Evolutionary conservation across 1,140 invertebrate genomes (phyloP).

Genomic region (Microvelia longipes): DNA sequence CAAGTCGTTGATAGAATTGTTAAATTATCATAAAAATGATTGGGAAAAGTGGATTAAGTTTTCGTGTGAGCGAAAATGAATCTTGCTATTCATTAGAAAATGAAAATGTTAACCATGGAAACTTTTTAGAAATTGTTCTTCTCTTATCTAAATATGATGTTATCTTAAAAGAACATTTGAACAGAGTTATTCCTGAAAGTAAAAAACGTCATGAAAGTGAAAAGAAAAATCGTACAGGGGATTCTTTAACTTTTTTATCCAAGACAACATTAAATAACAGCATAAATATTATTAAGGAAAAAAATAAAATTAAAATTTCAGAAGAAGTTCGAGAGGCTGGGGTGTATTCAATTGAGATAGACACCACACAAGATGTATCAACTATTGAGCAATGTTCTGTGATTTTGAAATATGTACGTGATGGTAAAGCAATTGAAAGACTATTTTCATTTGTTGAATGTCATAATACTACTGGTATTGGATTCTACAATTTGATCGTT

Average conservation of each 20-base stretch:
- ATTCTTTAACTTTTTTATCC: too few relatives aligned
- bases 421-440: not conserved
- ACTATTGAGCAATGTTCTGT: slow-evolving; percentile 6
- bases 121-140: slow-evolving; percentile 8
- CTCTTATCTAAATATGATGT: not conserved
- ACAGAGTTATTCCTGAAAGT: not conserved
- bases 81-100: not conserved
- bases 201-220: not conserved
- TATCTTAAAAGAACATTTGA: not conserved
- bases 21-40: too few relatives aligned
- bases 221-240: too few relatives aligned
- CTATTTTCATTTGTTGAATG: not conserved
- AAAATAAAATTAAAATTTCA: not conserved
- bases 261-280: too few relatives aligned
- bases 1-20: too few relatives aligned
- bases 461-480: not conserved
- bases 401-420: slow-evolving; percentile 1
- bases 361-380: not conserved
- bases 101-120: not conserved
- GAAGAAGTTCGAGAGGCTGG: not conserved
- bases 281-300: not conserved
- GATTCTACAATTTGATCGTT: not conserved
- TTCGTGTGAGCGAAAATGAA: too few relatives aligned
- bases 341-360: not conserved
- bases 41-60: too few relatives aligned